Conservation (phyloP, 2,888 invertebrate species). For the Chymomyza fuscimana region DNA sequence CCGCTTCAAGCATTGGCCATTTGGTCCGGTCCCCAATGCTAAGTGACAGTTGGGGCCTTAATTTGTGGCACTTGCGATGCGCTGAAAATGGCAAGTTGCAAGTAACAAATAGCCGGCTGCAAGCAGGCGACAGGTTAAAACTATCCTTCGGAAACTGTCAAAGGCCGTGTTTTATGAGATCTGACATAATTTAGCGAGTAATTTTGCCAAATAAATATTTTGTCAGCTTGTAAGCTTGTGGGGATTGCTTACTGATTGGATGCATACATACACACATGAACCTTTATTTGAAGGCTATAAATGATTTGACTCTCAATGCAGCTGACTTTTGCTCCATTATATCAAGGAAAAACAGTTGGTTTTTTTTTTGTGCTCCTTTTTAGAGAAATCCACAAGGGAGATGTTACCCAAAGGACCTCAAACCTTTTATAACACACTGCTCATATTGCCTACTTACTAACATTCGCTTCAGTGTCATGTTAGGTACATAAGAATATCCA, state of each 20-base stretch:
- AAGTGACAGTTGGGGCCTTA: background rate
- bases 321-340: too few species aligned
- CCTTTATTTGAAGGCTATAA: background rate
- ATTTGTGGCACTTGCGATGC: background rate
- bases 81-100: slow-evolving; percentile 4
- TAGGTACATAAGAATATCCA: too few species aligned
- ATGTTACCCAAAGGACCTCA: background rate
- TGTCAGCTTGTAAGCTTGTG: background rate
- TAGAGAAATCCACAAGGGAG: background rate
- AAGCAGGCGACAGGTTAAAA: slow-evolving; percentile 9
- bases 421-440: background rate
- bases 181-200: background rate
- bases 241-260: background rate
- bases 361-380: background rate
- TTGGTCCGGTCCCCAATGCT: background rate
- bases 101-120: background rate
- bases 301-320: background rate
- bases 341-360: background rate
- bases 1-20: background rate
- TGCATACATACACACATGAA: background rate
- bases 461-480: too few species aligned
- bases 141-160: background rate
- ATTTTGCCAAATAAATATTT: background rate
- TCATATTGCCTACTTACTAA: background rate
- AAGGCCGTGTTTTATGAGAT: background rate